Evolutionary conservation across 2,888 invertebrate genomes (phyloP).

Genomic region (Phymatocera aterrima): DNA sequence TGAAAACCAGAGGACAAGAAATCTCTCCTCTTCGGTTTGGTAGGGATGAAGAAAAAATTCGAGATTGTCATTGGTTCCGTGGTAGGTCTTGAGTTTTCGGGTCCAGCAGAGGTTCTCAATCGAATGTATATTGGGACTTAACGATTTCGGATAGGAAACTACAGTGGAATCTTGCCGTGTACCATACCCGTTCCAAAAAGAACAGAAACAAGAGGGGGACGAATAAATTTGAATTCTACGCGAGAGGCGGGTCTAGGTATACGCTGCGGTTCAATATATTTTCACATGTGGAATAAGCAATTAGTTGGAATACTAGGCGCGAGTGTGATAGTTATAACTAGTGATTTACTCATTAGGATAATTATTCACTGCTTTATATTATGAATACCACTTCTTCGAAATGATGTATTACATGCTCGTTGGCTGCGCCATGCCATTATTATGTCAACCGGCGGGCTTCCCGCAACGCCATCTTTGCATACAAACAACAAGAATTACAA

Average conservation of each 20-base stretch:
- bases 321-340: background rate
- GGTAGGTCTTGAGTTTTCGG: slow-evolving; percentile 20
- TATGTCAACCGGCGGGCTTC: slow-evolving; percentile 1
- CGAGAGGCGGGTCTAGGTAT: too few species aligned
- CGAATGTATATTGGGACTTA: too few species aligned
- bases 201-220: too few species aligned
- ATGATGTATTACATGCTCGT: slow-evolving; percentile 1
- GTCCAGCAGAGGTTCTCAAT: slow-evolving; percentile 24
- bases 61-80: slow-evolving; percentile 30
- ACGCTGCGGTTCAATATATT: background rate
- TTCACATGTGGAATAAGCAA: background rate
- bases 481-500: background rate
- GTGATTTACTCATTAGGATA: background rate
- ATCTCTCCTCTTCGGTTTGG: slow-evolving; percentile 15
- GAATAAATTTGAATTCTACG: background rate
- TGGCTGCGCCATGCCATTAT: background rate
- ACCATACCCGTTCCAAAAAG: too few species aligned
- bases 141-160: too few species aligned
- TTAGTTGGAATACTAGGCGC: background rate
- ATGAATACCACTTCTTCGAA: slow-evolving; percentile 6
- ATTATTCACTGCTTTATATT: slow-evolving; percentile 1
- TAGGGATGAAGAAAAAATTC: slow-evolving; percentile 38
- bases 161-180: too few species aligned
- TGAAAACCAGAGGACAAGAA: background rate
- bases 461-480: background rate